Evolutionary conservation across 1,140 invertebrate species (phyloP), one percentile per base, ranked within the genome.

Genomic region (Atta cephalotes): DNA sequence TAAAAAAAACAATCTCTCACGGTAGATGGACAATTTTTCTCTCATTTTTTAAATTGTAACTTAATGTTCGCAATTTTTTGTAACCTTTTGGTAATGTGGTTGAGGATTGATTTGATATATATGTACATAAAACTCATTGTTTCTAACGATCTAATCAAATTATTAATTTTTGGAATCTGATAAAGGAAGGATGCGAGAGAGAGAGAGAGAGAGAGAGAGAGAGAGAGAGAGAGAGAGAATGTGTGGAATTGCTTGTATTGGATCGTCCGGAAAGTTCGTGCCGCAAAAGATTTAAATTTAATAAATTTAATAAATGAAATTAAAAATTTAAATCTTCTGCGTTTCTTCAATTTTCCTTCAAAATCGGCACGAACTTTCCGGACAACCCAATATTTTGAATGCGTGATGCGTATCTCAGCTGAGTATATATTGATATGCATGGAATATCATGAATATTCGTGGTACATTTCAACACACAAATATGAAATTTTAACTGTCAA

Each of bases 71-170:
- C 82, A 92, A 84, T 80, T 92, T 92, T 92, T 92, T 93, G 66
- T 91, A 92, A 92, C 82, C 72, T 88, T 91, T 92, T 90, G 87
- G 88, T 93, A 93, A 92, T 81, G 39, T 91, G 92, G 90, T 92
- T 93, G 92, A 92, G 92, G 92, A 93, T 93, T 90, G 89, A 91
- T 92, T 92, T 89, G 86, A 92, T 93, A 92, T 87, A 92, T 93
- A 92, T 87, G 91, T 76, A 72, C 92, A 93, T 93, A 92, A 79
- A 87, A 53, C 31, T 85, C 90, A 87, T 90, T 89, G 79, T 92
- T 87, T 90, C 86, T 93, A 93, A 93, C 87, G 88, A 92, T 87
- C 66, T 93, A 92, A 92, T 92, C 18, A 87, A 70, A 89, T 87
- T 89, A 89, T 89, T 92, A 88, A 86, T 14, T 74, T 89, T 91